These are phyloP conservation scores for Athalia cordata DNA, from an alignment of 2,888 invertebrate genomes.

Conservation along the genomic window DNA sequence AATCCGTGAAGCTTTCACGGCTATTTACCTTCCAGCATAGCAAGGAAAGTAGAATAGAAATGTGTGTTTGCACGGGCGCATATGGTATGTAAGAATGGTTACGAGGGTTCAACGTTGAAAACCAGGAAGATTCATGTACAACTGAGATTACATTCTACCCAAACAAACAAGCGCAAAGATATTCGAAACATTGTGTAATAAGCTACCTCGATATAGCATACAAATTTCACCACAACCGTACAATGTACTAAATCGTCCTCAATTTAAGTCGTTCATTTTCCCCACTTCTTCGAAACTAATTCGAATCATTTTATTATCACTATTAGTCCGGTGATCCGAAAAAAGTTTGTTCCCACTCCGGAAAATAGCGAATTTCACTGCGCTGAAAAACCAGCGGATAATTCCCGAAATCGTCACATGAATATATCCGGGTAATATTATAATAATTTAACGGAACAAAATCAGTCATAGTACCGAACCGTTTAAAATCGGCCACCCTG, in stretches of 20 bases:
- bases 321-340: too few species aligned
- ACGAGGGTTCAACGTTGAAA: constrained; percentile 38
- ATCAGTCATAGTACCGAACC: too few species aligned
- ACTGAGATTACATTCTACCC: constrained; percentile 39
- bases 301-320: too few species aligned
- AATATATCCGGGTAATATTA: too few species aligned
- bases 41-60: constrained; percentile 43
- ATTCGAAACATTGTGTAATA: constrained; percentile 5
- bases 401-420: too few species aligned
- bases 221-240: too few species aligned
- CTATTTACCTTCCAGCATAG: constrained; percentile 61
- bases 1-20: constrained; percentile 59
- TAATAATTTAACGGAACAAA: too few species aligned
- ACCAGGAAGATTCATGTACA: constrained; percentile 9
- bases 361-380: too few species aligned
- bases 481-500: too few species aligned
- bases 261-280: background rate
- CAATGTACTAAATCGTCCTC: background rate
- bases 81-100: constrained; percentile 34
- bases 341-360: too few species aligned
- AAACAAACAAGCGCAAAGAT: constrained; percentile 34
- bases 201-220: constrained; percentile 6
- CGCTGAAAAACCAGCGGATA: too few species aligned
- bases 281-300: background rate
- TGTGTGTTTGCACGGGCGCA: constrained; percentile 42